These are phyloP conservation scores for Tarsius wallacei DNA, from an alignment of 2,797 vertebrate species.

Conservation along the genomic window DNA sequence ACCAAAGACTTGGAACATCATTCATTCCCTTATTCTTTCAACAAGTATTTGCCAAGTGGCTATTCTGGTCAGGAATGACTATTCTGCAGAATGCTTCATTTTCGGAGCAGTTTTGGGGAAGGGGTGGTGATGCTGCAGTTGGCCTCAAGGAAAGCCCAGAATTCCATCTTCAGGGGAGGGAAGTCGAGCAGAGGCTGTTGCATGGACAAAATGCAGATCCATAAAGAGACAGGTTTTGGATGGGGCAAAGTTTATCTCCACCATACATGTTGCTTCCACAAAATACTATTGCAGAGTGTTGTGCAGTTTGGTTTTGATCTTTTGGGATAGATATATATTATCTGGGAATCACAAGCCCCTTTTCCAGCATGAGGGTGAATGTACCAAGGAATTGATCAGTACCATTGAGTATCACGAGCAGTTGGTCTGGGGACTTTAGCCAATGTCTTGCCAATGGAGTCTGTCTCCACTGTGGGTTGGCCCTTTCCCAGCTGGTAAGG, in stretches of 20 bases:
- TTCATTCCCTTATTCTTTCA: background rate
- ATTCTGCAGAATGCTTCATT: background rate
- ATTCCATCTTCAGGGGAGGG: background rate
- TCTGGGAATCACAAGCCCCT: constrained; percentile 15
- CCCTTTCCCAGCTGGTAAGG: background rate
- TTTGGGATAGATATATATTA: background rate
- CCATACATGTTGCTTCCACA: background rate
- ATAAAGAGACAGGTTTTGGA: background rate
- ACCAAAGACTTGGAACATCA: background rate
- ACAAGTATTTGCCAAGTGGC: background rate
- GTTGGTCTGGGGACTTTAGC: background rate
- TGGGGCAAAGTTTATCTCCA: background rate
- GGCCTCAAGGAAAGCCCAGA: background rate
- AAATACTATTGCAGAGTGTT: background rate
- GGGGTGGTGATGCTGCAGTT: background rate
- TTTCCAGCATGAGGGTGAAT: constrained; percentile 48
- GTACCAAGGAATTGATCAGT: background rate
- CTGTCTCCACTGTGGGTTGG: background rate
- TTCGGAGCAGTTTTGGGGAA: background rate
- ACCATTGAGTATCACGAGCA: background rate
- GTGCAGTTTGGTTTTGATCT: constrained; percentile 14
- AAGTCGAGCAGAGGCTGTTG: background rate
- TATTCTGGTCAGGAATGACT: background rate
- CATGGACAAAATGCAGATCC: background rate
- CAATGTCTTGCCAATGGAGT: background rate